Evolutionary conservation across 30 jellyfish, hydroid and myxozoan species (phyloP), one percentile per base, ranked within the genome.

Genomic region (Euphysa ruthae): DNA sequence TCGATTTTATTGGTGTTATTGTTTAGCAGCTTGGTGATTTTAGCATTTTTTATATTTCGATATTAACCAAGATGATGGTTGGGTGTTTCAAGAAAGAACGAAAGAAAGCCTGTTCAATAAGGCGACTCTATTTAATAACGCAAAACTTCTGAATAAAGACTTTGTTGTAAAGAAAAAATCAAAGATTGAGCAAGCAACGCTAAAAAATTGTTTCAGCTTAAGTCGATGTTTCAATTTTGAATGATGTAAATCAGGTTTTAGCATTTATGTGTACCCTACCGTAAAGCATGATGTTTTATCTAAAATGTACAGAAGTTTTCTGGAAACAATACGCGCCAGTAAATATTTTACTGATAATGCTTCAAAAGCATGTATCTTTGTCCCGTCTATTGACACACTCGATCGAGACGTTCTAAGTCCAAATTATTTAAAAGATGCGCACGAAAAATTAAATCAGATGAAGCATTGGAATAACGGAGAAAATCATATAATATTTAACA

Each of bases 391-490:
- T 0, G 96, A 86, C 33, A 86, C 96, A 4, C 68, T 63, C 0
- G 96, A 86, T 73, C 74, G 96, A 18, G 96, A 86, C 62, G 46
- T n/a, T 31, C 70, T 72, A 10, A 79, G 96, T 43, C 35, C 29
- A 18, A 86, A 78, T 61, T 79, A 49, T 79, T 60, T 72, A 21
- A 70, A 54, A 19, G 42, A 68, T 15, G 21, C 74, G 31, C n/a
- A n/a, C n/a, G 77, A 77, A 21, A 16, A 27, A 14, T 38, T 43
- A 19, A n/a, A n/a, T n/a, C 31, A 22, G 29, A 4, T 38, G 30
- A 73, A 25, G 16, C 20, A 33, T 8, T 86, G 96, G 96, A 86
- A 80, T 35, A 72, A 63, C 32, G 96, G 96, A 33, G 61, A 38
- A 31, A 86, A 86, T 49, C 85, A 80, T 58, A 14, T 86, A 3